Evolutionary conservation across 2,797 vertebrate species (phyloP).

Genomic region (Hylomyscus alleni): DNA sequence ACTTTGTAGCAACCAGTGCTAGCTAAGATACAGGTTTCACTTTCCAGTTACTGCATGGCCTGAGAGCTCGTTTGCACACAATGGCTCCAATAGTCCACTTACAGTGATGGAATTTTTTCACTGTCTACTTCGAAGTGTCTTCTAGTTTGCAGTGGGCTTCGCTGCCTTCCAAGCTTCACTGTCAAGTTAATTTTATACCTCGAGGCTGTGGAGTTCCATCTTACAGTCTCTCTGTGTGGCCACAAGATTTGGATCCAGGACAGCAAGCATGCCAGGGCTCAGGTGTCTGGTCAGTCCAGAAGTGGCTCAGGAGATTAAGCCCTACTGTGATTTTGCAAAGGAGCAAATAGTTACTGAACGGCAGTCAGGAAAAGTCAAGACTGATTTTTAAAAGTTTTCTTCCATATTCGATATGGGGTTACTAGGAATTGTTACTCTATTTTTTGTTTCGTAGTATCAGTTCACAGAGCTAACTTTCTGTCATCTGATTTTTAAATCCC

Average conservation of each 20-base stretch:
- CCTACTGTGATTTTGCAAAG: not conserved
- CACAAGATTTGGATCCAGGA: constrained; percentile 96
- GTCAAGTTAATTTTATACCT: constrained; percentile 92
- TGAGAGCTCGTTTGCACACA: not conserved
- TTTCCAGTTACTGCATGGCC: not conserved
- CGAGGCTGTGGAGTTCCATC: constrained; percentile 90
- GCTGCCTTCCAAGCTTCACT: constrained; percentile 46
- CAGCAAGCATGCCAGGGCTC: constrained; percentile 94
- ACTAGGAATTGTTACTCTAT: not conserved
- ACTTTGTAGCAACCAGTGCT: not conserved
- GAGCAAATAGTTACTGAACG: not conserved
- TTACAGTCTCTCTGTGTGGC: constrained; percentile 90
- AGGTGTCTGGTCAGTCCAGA: constrained; percentile 93
- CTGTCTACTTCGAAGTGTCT: not conserved
- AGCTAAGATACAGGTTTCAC: not conserved
- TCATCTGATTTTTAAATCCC: constrained; percentile 1
- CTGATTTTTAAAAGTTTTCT: not conserved
- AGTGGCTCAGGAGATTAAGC: constrained; percentile 80
- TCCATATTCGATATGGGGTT: not conserved
- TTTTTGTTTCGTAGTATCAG: not conserved
- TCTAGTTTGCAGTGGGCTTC: not conserved
- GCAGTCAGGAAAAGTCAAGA: not conserved
- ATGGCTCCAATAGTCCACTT: not conserved
- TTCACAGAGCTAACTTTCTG: not conserved
- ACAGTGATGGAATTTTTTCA: not conserved